Evolutionary conservation across 2,888 invertebrate genomes (phyloP), one percentile per base, ranked within the genome.

Genomic region (Aplocera efformata): DNA sequence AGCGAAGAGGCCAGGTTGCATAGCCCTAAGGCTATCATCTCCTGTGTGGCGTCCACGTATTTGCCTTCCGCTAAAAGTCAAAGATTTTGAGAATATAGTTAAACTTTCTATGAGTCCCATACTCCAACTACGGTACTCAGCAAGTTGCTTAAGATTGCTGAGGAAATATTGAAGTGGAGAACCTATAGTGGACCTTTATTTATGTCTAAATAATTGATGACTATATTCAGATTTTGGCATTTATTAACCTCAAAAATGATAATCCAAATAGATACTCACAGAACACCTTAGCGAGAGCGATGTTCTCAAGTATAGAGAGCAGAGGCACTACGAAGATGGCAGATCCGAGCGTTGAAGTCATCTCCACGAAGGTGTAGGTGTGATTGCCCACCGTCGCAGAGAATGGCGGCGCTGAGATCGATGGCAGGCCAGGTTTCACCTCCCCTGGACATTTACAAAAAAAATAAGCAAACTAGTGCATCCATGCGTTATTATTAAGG

Each of bases 261-360:
- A n/a, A n/a, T n/a, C n/a, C n/a, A n/a, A n/a, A n/a, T n/a, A n/a
- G 5, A 17, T 17, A 85, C 85, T 85, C 38, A 86, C 89, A 86
- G 79, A 98, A 98, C 1, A 97, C 96, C 83, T 98, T 98, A 1
- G 97, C 97, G 52, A 98, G 96, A 0, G 98, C 98, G 32, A 98
- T 96, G 72, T 97, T 96, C 61, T 98, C 98, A 7, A 98, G 89
- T 1, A 98, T 94, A 0, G 95, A 96, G 48, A 98, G 94, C 36
- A 98, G 90, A 0, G 98, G 97, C 29, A 98, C 93, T 25, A 98
- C 91, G 44, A 95, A 86, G 47, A 98, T 92, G 6, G 97, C 96
- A 1, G 94, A 92, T 6, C 97, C 97, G 38, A 98, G 90, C 62
- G 94, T 93, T 46, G 92, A 90, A 5, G 94, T 86, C 94, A 94